These are phyloP conservation scores for Dicaeum eximium DNA, from an alignment of 2,113 vertebrate species.

Conservation along the genomic window DNA sequence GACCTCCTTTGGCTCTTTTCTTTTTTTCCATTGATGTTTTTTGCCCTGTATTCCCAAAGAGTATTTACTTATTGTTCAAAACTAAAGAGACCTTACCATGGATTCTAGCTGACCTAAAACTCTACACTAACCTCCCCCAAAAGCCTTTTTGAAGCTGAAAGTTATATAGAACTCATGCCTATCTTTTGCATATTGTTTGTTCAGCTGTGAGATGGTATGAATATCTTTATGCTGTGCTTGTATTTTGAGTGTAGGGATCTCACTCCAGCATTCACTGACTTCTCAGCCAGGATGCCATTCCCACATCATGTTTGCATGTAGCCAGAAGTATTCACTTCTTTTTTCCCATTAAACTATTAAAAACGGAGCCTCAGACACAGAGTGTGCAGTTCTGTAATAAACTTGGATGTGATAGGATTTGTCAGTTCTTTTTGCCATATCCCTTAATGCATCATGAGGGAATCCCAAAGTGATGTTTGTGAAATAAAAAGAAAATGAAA, in stretches of 20 bases:
- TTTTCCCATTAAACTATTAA: neutral
- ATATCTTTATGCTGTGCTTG: neutral
- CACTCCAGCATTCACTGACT: neutral
- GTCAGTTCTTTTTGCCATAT: neutral
- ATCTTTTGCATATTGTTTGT: conserved; percentile 33
- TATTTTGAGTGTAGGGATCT: conserved; percentile 1
- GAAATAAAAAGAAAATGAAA: neutral
- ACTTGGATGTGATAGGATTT: neutral
- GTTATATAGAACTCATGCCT: neutral
- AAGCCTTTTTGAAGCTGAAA: neutral
- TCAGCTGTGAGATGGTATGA: conserved; percentile 32
- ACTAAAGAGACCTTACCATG: neutral
- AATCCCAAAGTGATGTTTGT: neutral
- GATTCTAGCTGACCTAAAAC: neutral
- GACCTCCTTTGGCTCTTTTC: neutral
- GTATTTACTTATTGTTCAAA: neutral
- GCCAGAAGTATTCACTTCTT: neutral
- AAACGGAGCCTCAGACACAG: neutral
- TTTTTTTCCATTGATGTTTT: neutral
- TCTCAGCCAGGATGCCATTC: conserved; percentile 2
- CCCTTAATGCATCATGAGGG: neutral
- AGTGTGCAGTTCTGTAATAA: neutral
- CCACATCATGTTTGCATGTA: neutral
- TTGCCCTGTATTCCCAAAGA: neutral
- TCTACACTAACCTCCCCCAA: neutral